A percentile compares a stretch with the other conserved stretches of the same genome.
These are phyloP conservation scores for Geophilus truncorum DNA, from an alignment of 2,888 invertebrate genomes.

Conservation along the genomic window DNA sequence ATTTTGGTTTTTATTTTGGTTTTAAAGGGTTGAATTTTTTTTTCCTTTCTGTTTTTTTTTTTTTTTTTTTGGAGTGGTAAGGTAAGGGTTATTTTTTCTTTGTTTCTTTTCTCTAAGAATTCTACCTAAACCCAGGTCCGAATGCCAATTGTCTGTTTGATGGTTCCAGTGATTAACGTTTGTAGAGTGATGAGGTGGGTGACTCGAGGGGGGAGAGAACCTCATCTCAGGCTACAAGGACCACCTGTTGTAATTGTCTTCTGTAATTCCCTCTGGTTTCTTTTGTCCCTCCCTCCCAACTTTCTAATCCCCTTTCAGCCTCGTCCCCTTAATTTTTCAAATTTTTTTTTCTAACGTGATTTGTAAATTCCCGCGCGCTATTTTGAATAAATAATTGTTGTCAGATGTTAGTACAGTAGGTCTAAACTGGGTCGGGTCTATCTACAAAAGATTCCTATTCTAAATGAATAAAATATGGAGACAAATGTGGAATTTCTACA, in stretches of 20 bases:
- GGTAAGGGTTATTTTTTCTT: neutral
- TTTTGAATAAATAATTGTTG: no score
- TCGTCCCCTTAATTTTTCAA: neutral
- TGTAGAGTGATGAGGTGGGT: neutral
- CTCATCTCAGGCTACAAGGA: neutral
- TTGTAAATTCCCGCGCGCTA: no score
- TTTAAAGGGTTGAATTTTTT: neutral
- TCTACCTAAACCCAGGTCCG: neutral
- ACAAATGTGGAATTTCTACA: no score
- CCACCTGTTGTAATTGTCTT: constrained; percentile 10
- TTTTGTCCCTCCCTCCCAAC: neutral
- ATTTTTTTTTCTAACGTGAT: neutral
- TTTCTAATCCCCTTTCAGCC: neutral
- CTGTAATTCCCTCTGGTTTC: constrained; percentile 10
- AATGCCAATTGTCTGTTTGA: neutral
- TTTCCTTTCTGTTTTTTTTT: neutral
- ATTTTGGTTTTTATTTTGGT: neutral
- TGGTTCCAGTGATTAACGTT: neutral
- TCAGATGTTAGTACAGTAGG: no score
- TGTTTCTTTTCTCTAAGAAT: neutral
- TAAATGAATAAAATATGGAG: no score
- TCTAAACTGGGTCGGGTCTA: no score
- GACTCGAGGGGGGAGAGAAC: neutral
- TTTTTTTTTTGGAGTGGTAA: neutral
- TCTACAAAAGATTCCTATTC: no score